phyloP scores from a whole-genome alignment of 2,797 vertebrate genomes.

The Acropternis orthonyx region DNA sequence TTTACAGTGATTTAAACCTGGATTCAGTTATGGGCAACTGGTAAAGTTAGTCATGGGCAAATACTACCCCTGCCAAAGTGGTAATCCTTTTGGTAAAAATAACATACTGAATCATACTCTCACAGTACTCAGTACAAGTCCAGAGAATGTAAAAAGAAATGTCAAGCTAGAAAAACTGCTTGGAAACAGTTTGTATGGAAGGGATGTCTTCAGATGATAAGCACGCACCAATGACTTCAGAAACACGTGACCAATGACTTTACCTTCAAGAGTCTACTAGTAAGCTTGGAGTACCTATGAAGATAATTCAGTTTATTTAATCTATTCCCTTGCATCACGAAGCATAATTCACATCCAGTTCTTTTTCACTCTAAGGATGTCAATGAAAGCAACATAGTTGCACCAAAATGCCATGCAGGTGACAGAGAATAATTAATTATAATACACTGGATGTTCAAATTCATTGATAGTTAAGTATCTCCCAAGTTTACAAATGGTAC shows the following conservation, averaged over 20 bases:
- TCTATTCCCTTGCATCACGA: not conserved
- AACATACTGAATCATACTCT: not conserved
- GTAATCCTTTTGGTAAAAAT: not conserved
- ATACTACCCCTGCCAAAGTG: not conserved
- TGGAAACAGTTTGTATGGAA: not conserved
- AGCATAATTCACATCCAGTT: not conserved
- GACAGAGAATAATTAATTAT: not conserved
- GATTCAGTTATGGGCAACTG: not conserved
- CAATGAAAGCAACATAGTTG: not conserved
- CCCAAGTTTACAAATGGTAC: not conserved
- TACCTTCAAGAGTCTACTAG: not conserved
- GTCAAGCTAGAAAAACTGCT: not conserved
- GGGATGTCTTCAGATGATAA: not conserved
- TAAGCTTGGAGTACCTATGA: not conserved
- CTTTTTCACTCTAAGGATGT: not conserved
- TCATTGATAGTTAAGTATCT: not conserved
- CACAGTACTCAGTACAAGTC: not conserved
- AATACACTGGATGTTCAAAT: not conserved
- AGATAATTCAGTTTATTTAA: not conserved
- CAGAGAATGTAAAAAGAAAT: not conserved
- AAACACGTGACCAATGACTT: not conserved
- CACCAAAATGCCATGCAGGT: not conserved
- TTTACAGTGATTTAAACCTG: not conserved
- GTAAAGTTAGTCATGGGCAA: not conserved
- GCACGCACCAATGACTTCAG: not conserved